Base-by-base conservation (phyloP, 37 sponge, comb jelly and placozoan genomes). In the Bolinopsis microptera region DNA sequence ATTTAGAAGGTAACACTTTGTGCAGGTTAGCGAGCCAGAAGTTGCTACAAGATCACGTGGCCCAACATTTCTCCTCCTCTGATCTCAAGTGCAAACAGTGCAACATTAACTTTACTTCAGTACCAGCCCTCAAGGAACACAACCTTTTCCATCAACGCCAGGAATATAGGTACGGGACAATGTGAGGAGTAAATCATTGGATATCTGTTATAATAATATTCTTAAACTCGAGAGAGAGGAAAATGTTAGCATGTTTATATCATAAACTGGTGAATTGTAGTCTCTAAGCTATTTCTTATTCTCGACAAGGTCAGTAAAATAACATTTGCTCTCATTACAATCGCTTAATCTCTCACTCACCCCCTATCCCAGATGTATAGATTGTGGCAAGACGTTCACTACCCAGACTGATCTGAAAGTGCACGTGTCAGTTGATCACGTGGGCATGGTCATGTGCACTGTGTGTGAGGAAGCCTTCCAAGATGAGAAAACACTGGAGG, bases 351-450 rank as follows among this genome's bases (percentile, higher is more conserved):
- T n/a, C n/a, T n/a, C n/a, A n/a, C n/a, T n/a, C n/a, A n/a, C n/a
- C n/a, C n/a, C n/a, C n/a, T n/a, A 30, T 8, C 18, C 3, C 31
- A 72, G 75, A n/a, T 72, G 75, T 72, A 28, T 72, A 8, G 75
- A 72, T n/a, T 72, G 75, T 28, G 31, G 75, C 75, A n/a, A 72
- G 75, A 28, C 31, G 75, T 72, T 72, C 31, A 72, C 75, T 8
- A 24, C 31, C n/a, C 75, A 72, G 75, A 28, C 75, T 8, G 75
- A 72, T n/a, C 31, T 72, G 18, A 72, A 72, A 28, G 26, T 72
- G 3, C 75, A 72, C 75, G 31, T 72, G 31, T 30, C 31, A 8
- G 75, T 72, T 8, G 31, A 72, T 30, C 75, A 72, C 26, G 75
- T 72, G n/a, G 75, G 75, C 31, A 72, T 72, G 75, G 31, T 72